A percentile compares a stretch with the other conserved stretches of the same genome.
Conservation (phyloP, 2,113 vertebrate genomes). For the Hemiscyllium ocellatum region DNA sequence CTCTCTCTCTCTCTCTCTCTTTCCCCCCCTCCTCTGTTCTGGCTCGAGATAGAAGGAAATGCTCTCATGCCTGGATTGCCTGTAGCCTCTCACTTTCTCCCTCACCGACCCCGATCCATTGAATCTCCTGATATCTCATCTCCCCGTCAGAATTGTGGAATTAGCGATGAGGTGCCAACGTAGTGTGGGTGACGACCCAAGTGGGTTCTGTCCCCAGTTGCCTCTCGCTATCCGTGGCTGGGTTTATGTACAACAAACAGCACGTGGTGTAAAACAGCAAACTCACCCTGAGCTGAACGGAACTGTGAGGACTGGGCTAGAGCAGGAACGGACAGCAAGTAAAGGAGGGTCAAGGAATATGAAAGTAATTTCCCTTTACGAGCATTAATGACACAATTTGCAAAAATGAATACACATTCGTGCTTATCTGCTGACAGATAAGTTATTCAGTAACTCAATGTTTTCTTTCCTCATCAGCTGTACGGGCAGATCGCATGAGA, state of each 20-base stretch:
- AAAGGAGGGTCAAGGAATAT: not conserved
- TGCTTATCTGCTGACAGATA: not conserved
- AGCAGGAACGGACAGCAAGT: not conserved
- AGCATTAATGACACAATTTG: not conserved
- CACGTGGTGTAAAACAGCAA: not conserved
- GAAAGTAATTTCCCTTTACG: not conserved
- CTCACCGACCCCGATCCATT: not conserved
- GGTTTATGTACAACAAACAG: not conserved
- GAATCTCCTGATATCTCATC: not conserved
- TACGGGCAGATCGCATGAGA: conserved; percentile 66
- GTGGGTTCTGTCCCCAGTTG: not conserved
- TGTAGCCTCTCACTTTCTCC: not conserved
- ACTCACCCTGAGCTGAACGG: not conserved
- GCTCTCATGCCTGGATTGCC: not conserved
- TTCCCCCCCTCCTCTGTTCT: not conserved
- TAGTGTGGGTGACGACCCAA: not conserved
- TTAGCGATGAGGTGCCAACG: not conserved
- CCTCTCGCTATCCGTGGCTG: not conserved
- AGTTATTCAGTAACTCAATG: not conserved
- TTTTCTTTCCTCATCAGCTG: conserved; percentile 48
- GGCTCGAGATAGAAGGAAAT: not conserved
- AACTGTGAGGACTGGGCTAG: not conserved
- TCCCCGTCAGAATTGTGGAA: not conserved
- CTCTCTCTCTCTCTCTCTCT: not conserved
- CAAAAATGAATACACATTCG: not conserved